Conservation (phyloP, 2,797 vertebrate species). For the Antrozous pallidus region DNA sequence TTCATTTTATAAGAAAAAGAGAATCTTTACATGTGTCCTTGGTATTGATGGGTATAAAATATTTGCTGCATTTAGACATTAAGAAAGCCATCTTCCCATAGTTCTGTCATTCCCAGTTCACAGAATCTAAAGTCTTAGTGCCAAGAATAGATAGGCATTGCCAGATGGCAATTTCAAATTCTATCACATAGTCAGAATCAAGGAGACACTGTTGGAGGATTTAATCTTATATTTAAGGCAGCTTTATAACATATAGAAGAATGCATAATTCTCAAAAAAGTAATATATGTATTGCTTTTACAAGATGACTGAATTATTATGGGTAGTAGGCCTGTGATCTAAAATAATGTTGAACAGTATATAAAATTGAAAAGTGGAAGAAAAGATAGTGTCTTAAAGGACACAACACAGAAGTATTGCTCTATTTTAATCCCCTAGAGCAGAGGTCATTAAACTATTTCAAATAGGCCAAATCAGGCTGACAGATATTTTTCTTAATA, state of each 20-base stretch:
- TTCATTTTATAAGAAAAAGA: background rate
- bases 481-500: background rate
- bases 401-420: background rate
- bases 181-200: background rate
- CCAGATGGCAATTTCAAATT: background rate
- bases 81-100: background rate
- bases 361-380: background rate
- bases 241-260: background rate
- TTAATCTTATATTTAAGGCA: background rate
- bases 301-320: background rate
- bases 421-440: background rate
- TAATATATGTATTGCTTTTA: background rate
- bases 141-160: background rate
- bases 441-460: background rate
- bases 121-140: background rate
- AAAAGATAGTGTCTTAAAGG: background rate
- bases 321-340: background rate
- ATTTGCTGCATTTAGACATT: background rate
- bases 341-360: background rate
- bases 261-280: conserved; percentile 18
- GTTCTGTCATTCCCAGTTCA: background rate
- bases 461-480: background rate
- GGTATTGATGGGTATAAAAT: background rate
- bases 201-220: background rate
- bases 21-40: background rate